Evolutionary conservation across 2,113 vertebrate genomes (phyloP).

Genomic region (Chloroceryle aenea): DNA sequence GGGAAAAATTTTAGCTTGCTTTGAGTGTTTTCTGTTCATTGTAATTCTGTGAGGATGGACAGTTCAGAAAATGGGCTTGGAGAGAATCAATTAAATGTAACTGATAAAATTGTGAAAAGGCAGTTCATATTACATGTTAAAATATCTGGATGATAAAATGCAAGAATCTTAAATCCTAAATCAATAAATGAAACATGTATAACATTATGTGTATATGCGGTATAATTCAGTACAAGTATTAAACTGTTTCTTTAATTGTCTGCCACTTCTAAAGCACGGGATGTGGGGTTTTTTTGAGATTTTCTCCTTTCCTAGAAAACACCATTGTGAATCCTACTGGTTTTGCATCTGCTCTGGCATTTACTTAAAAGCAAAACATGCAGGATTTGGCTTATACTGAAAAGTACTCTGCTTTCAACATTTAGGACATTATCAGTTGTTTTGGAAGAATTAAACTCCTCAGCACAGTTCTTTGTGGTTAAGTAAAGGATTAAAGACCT

Average conservation of each 20-base stretch:
- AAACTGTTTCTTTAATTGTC: slow-evolving; percentile 1
- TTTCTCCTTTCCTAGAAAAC: slow-evolving; percentile 51
- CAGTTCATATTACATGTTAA: neutral
- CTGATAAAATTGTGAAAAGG: neutral
- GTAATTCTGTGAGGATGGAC: neutral
- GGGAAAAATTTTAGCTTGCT: neutral
- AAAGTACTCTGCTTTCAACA: slow-evolving; percentile 19
- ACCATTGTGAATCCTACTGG: slow-evolving; percentile 18
- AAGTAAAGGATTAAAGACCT: slow-evolving; percentile 56
- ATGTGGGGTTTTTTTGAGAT: neutral
- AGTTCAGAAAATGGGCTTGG: neutral
- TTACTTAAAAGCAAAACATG: slow-evolving; percentile 42
- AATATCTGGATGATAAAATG: neutral
- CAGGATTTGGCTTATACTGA: slow-evolving; percentile 37
- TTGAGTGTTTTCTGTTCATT: neutral
- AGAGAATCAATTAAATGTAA: neutral
- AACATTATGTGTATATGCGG: fast-evolving
- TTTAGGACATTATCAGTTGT: slow-evolving; percentile 55
- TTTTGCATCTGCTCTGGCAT: slow-evolving; percentile 34
- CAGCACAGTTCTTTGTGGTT: slow-evolving; percentile 57
- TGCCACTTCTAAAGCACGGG: neutral
- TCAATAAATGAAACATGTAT: neutral
- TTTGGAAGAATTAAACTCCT: slow-evolving; percentile 60
- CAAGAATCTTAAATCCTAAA: neutral
- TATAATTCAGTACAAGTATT: slow-evolving; percentile 25